phyloP scores from a whole-genome alignment of 2,797 vertebrate species.

The Spheniscus humboldti region DNA sequence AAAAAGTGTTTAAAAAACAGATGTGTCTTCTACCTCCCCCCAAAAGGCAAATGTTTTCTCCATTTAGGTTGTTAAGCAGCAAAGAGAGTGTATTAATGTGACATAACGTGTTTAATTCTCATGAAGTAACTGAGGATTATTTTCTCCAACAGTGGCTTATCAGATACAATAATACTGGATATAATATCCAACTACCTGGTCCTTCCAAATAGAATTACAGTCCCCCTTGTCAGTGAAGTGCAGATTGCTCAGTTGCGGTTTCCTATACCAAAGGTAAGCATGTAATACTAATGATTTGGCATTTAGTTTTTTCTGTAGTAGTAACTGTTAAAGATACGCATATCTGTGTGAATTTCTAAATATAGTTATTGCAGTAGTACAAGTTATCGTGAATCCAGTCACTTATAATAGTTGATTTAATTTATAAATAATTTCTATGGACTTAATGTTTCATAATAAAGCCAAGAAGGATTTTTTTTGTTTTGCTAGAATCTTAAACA shows the following conservation, averaged over 20 bases:
- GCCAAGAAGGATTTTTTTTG: background rate
- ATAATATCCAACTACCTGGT: constrained; percentile 90
- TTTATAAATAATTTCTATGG: background rate
- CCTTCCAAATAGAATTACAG: constrained; percentile 90
- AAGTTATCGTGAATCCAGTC: background rate
- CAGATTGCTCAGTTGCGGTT: constrained; percentile 86
- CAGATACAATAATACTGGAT: constrained; percentile 90
- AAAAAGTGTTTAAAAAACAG: background rate
- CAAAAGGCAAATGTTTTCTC: background rate
- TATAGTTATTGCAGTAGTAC: background rate
- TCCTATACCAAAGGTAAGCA: constrained; percentile 88
- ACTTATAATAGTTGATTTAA: background rate
- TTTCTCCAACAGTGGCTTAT: constrained; percentile 81
- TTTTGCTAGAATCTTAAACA: background rate
- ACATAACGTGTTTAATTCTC: background rate
- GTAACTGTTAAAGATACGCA: background rate
- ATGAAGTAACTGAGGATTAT: background rate
- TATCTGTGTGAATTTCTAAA: background rate
- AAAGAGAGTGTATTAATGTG: background rate
- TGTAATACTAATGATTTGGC: background rate
- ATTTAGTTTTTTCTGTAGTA: background rate
- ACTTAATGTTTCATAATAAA: background rate
- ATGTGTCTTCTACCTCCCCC: rapidly evolving
- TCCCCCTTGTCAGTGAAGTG: constrained; percentile 88
- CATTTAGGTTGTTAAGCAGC: background rate